Evolutionary conservation across 1,140 invertebrate species (phyloP).

Genomic region (Platyura marginata): DNA sequence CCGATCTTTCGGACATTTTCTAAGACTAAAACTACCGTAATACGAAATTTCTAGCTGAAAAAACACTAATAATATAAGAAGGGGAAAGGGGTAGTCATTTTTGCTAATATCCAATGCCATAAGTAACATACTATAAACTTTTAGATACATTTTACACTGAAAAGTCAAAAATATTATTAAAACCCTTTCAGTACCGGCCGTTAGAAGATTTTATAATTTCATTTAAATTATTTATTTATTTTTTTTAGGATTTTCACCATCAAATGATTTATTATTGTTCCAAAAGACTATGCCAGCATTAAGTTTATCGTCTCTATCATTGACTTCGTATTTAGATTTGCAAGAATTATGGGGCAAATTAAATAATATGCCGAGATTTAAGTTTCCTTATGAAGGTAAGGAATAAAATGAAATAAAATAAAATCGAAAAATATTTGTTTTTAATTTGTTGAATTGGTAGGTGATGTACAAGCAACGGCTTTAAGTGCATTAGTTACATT

Average conservation of each 20-base stretch:
- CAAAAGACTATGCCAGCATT: slow-evolving; percentile 16
- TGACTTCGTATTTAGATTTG: slow-evolving; percentile 18
- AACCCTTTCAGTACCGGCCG: too few relatives aligned
- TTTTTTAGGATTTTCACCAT: slow-evolving; percentile 12
- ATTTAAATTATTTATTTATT: neutral
- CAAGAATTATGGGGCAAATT: slow-evolving; percentile 17
- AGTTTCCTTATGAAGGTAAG: slow-evolving; percentile 13
- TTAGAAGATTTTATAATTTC: neutral
- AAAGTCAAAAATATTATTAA: too few relatives aligned
- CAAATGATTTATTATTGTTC: slow-evolving; percentile 15
- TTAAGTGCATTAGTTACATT: slow-evolving; percentile 46
- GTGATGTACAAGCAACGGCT: neutral
- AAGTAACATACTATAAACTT: too few relatives aligned
- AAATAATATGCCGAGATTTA: slow-evolving; percentile 11
- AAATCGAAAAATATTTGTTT: too few relatives aligned
- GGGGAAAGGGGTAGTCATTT: too few relatives aligned
- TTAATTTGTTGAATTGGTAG: neutral
- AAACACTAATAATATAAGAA: too few relatives aligned
- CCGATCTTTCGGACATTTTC: too few relatives aligned
- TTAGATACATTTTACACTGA: too few relatives aligned
- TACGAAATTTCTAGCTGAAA: too few relatives aligned
- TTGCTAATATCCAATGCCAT: too few relatives aligned
- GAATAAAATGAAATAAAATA: too few relatives aligned
- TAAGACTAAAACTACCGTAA: too few relatives aligned
- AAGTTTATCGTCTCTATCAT: slow-evolving; percentile 9